Percentiles rank a stretch among this genome's conserved stretches.
These are phyloP conservation scores for Daktulosphaira vitifoliae DNA, from an alignment of 1,140 invertebrate genomes.

Conservation along the genomic window DNA sequence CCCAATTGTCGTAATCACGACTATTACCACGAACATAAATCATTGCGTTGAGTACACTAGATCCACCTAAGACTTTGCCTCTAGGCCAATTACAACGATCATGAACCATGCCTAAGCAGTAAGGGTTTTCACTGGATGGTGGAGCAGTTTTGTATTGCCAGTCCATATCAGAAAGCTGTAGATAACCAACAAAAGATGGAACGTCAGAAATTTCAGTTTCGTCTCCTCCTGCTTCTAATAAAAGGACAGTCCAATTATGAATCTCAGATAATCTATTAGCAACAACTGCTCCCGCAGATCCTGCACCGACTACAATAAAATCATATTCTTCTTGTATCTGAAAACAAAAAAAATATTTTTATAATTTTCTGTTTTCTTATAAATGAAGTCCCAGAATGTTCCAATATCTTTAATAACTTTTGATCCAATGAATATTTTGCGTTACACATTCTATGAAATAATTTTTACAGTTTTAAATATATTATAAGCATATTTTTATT, in stretches of 20 bases:
- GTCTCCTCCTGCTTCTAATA: constrained; percentile 74
- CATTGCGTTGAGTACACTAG: constrained; percentile 91
- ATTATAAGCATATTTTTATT: too few species aligned
- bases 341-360: constrained; percentile 4
- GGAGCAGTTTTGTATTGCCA: constrained; percentile 89
- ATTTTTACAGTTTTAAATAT: too few species aligned
- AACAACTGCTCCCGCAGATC: constrained; percentile 84
- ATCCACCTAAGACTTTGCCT: constrained; percentile 84
- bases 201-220: constrained; percentile 73
- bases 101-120: constrained; percentile 72
- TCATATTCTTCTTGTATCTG: constrained; percentile 67
- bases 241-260: constrained; percentile 65
- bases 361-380: too few species aligned
- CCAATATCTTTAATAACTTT: too few species aligned
- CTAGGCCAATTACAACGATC: constrained; percentile 80
- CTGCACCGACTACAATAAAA: constrained; percentile 80
- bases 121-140: constrained; percentile 52
- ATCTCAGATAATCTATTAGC: constrained; percentile 78
- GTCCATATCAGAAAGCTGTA: constrained; percentile 71
- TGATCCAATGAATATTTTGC: too few species aligned
- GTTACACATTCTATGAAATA: too few species aligned
- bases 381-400: too few species aligned
- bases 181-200: constrained; percentile 63
- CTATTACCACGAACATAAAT: constrained; percentile 87
- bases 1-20: constrained; percentile 87